phyloP scores from a whole-genome alignment of 2,797 vertebrate genomes.

The Phoeniculus purpureus region DNA sequence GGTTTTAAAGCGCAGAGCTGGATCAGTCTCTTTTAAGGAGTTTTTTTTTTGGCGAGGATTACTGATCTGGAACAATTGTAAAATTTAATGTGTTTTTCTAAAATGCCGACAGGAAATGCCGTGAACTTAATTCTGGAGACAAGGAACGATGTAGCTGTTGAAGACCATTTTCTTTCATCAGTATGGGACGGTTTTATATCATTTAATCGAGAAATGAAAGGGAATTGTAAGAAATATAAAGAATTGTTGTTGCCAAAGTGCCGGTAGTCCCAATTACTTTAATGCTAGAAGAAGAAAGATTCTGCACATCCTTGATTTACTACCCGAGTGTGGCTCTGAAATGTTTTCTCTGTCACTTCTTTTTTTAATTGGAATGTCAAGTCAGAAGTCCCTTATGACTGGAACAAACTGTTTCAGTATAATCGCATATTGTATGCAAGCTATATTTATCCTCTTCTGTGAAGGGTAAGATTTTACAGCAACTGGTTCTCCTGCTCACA shows the following conservation, averaged over 20 bases:
- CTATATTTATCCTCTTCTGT: slow-evolving; percentile 57
- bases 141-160: neutral
- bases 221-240: neutral
- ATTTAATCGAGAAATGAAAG: neutral
- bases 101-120: neutral
- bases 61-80: neutral
- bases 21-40: neutral
- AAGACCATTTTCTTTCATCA: neutral
- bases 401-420: slow-evolving; percentile 65
- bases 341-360: slow-evolving; percentile 44
- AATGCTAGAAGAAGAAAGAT: slow-evolving; percentile 12
- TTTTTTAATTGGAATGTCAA: slow-evolving; percentile 64
- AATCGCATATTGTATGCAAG: slow-evolving; percentile 22
- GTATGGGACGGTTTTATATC: neutral
- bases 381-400: slow-evolving; percentile 35
- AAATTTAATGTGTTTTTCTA: neutral
- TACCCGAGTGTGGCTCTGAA: slow-evolving; percentile 11
- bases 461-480: slow-evolving; percentile 42
- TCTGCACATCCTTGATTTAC: neutral
- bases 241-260: neutral
- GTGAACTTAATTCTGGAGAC: neutral
- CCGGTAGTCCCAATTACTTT: neutral
- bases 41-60: neutral
- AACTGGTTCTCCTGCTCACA: slow-evolving; percentile 13
- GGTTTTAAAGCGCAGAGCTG: neutral